Conservation (phyloP, 2,888 invertebrate genomes). For the Latrodectus hesperus region DNA sequence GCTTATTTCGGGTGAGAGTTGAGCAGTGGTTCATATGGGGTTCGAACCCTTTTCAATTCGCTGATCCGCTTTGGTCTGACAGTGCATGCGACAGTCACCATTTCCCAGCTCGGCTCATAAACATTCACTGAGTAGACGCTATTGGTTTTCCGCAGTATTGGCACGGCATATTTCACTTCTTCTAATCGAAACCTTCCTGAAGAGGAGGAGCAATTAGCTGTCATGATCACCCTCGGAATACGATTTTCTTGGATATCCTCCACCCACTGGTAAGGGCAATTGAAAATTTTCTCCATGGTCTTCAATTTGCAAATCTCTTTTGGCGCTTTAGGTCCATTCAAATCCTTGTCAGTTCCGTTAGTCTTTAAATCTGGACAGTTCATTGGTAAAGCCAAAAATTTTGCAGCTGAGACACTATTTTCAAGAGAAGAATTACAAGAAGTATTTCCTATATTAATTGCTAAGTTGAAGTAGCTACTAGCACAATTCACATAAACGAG, state of each 20-base stretch:
- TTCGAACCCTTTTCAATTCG: too few species aligned
- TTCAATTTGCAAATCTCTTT: not conserved
- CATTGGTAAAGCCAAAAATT: not conserved
- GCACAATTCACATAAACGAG: too few species aligned
- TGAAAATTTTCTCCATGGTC: not conserved
- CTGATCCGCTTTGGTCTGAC: not conserved
- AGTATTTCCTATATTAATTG: not conserved
- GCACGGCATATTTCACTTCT: not conserved
- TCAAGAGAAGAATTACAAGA: not conserved
- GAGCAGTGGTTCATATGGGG: too few species aligned
- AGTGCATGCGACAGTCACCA: not conserved
- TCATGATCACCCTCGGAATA: not conserved
- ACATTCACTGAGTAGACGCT: not conserved
- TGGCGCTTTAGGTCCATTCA: not conserved
- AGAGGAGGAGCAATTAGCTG: not conserved
- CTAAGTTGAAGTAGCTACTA: not conserved
- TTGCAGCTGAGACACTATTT: not conserved
- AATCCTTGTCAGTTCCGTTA: not conserved
- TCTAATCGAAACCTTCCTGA: not conserved
- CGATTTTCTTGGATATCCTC: not conserved
- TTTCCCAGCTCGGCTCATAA: not conserved
- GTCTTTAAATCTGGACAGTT: not conserved
- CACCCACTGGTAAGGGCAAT: not conserved
- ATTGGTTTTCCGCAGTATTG: not conserved
- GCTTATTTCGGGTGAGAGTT: too few species aligned